These are phyloP conservation scores for Troides oblongomaculatus DNA, from an alignment of 2,888 invertebrate genomes.

Conservation along the genomic window DNA sequence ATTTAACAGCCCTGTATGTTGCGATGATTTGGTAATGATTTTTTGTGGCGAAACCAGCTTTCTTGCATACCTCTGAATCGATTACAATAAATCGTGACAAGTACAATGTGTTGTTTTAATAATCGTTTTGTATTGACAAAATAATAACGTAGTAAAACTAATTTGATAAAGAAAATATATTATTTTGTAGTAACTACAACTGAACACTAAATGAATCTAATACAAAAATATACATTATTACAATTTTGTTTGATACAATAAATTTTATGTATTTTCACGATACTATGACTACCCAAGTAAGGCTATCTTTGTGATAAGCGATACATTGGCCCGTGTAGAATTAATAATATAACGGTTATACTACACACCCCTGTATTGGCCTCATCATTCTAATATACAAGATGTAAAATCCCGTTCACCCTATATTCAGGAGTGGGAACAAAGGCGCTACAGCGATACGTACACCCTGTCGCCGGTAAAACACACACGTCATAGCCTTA, in stretches of 20 bases:
- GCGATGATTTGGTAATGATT: slow-evolving; percentile 41
- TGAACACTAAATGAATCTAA: no score
- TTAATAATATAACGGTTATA: background rate
- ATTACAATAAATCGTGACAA: background rate
- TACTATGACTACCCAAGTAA: background rate
- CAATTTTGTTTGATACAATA: background rate
- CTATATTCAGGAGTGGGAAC: no score
- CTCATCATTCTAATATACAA: no score
- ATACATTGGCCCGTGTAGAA: background rate
- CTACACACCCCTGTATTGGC: background rate
- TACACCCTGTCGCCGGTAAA: background rate
- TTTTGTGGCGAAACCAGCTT: slow-evolving; percentile 37
- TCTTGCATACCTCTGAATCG: background rate
- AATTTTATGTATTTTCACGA: background rate
- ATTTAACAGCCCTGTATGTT: slow-evolving; percentile 52
- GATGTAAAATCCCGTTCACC: no score
- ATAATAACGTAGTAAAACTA: no score
- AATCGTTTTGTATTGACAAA: no score
- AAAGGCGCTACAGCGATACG: background rate
- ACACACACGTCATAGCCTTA: background rate
- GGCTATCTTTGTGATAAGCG: background rate
- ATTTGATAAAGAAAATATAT: no score
- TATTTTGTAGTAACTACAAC: no score
- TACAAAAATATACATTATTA: background rate
- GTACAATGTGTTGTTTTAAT: background rate